Evolutionary conservation across 2,113 vertebrate genomes (phyloP), one percentile per base, ranked within the genome.

Genomic region (Lasiurus cinereus): DNA sequence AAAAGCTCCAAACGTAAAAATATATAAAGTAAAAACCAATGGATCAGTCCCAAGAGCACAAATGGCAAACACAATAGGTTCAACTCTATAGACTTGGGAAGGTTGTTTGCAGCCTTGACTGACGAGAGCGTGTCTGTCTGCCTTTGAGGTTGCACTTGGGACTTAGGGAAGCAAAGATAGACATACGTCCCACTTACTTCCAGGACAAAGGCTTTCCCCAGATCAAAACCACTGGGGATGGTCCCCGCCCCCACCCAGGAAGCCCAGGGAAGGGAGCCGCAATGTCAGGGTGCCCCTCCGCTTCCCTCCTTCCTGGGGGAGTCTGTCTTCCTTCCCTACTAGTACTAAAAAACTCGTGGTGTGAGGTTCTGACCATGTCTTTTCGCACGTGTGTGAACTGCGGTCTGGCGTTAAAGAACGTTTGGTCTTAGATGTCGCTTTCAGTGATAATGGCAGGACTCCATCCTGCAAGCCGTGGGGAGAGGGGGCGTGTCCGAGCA

Each of bases 141-240:
- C 39, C 39, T 39, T 39, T 27, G 22, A 69, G 19, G 48, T 12
- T 83, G 48, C 21, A 59, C 24, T 74, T 64, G 70, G 33, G 93
- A 80, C 72, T 84, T 67, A 79, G 64, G 43, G 83, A 89, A 88
- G 50, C 64, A 86, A 79, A 33, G 13, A 54, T 12, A 59, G 22
- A 62, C 27, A 24, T 27, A 56, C 33, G 1, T 50, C 69, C 62
- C 10, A n/a, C 22, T 36, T 77, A 87, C 56, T 83, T 93, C 72
- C 66, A 82, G 88, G 83, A 83, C 54, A 73, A 95, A 48, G 8
- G 82, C 72, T 91, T 50, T 87, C 59, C 39, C 93, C 39, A n/a
- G 78, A 3, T 89, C 78, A 83, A 86, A 94, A 82, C 77, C 64
- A 48, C 22, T 21, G 52, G 62, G 52, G 14, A 50, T 83, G 59